Evolutionary conservation across 2,113 vertebrate species (phyloP), one percentile per base, ranked within the genome.

Genomic region (Bambusicola thoracicus): DNA sequence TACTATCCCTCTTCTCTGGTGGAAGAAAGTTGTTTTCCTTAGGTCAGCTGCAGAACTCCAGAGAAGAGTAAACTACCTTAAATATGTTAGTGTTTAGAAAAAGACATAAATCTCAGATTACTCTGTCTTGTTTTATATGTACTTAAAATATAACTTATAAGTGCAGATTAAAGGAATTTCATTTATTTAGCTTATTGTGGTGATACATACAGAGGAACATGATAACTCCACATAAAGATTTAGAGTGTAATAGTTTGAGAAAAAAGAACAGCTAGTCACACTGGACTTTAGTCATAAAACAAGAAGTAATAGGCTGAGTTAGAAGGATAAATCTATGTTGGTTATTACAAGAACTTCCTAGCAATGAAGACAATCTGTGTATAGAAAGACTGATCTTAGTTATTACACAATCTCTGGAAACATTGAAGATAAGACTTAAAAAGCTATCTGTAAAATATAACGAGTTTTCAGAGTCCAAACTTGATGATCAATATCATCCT

Each of bases 51-150:
- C 9, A 75, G 53, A 81, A 70, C 8, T 68, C 78, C 43, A 74
- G 36, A 58, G 44, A 56, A 87, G 7, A 62, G 10, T 80, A 85
- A 89, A 93, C 90, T 85, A 87, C 51, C 89, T 91, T 63, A 90
- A 70, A 55, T 84, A 17, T 40, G 41, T 22, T 86, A 65, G 20
- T 38, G 18, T 84, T 85, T 87, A 29, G 55, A 5, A 85, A 91
- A 91, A 87, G 41, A 25, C 19, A 76, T 16, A 85, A 81, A 63
- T 89, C 29, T 66, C 36, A 61, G 22, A 59, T 53, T 76, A 66
- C 59, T 59, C 9, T 53, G 13, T 79, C 53, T 76, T 73, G 10
- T 38, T 93, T 89, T 85, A 73, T 93, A 95, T 85, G 63, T 80
- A 29, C 32, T 55, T 74, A 75, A 93, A 92, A 41, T 14, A 55